Evolutionary conservation across 2,113 vertebrate species (phyloP), one percentile per base, ranked within the genome.

Genomic region (Tachysurus fulvidraco): DNA sequence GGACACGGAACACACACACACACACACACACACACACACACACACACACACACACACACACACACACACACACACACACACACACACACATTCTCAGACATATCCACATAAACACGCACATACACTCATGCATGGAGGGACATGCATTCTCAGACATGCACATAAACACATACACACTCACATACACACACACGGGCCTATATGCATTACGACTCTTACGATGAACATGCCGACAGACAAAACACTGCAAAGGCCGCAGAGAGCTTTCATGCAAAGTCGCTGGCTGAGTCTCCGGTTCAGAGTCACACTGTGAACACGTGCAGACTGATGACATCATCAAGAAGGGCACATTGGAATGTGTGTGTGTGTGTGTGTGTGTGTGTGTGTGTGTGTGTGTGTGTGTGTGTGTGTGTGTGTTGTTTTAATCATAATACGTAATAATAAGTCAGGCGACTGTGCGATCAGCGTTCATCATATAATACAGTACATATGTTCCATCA

Each of bases 221-320:
- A 86, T 52, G 52, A 83, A 89, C 90, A 80, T 84, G 67, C 73
- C 21, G 17, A 52, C n/a, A 25, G 13, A 87, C 57, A 17, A 52
- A n/a, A 81, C 16, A 78, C 10, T 17, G 52, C 46, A 73, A 25
- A 36, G 36, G 36, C 36, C 36, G 36, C 36, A 36, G 36, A 78
- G 60, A 80, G 19, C 69, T 87, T 41, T n/a, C 89, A 89, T 86
- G 86, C 89, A 86, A 62, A 88, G 74, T 64, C 14, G 21, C 73
- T 64, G 84, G 74, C 46, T 23, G 23, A 16, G 64, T 41, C 60
- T 64, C 76, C 62, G 25, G 59, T 79, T 71, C 16, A 46, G 16
- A 13, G 46, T 65, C 82, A 41, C 82, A 69, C n/a, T 71, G n/a
- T 25, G 73, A 62, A 16, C 84, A 65, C 13, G 73, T 78, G 30